Evolutionary conservation across 2,113 vertebrate species (phyloP), one percentile per base, ranked within the genome.

Genomic region (Phaetusa simplex): DNA sequence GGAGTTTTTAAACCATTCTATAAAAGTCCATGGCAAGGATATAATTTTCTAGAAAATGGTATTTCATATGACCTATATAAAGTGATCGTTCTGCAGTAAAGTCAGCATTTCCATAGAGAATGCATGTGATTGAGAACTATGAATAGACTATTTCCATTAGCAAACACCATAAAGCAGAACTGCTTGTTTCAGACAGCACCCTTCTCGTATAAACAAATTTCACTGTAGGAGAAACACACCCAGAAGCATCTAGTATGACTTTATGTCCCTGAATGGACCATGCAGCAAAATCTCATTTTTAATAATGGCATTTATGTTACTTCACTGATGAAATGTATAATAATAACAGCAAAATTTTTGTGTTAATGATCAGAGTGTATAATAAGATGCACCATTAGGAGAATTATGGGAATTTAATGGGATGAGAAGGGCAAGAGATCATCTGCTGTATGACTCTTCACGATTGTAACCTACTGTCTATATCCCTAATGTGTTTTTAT

Each of bases 301-400:
- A 95, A 70, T 88, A 90, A 78, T 78, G 72, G n/a, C 71, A 74
- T 89, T 95, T 90, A 53, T 22, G 18, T 81, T 91, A 59, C 61
- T 96, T 86, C 18, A 43, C 53, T 3, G 0, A 42, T 81, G 30
- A 86, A 95, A 96, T 80, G 29, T 86, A 30, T 61, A 66, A 87
- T 53, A 89, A 76, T 49, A 92, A 76, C 82, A 80, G 72, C 61
- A 94, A 89, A 95, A 88, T 34, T 43, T 26, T 94, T 93, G 70
- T 86, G 72, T 88, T 95, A 95, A 94, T 88, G 81, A 95, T 88
- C 62, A 91, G 66, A 86, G 82, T 61, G 19, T 82, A 53, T 91
- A 86, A 94, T 78, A 87, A 93, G 49, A 91, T 92, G 91, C 86
- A 91, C 59, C 80, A 58, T 95, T 96, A 95, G 84, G 71, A 97